Conservation (phyloP, 30 jellyfish, hydroid and myxozoan genomes). For the Phacellophora camtschatica region DNA sequence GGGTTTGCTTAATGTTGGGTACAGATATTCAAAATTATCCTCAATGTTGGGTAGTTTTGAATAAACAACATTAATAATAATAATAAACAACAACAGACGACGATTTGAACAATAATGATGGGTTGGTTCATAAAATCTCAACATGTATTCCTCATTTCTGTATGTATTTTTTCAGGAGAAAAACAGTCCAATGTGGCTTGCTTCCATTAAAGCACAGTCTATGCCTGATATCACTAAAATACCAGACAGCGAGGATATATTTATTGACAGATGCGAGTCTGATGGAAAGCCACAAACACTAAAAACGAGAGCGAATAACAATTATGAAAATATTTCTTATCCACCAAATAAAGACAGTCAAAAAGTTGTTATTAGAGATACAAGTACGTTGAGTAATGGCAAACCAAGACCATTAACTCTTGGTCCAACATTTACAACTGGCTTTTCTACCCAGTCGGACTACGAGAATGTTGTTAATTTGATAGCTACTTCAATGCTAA, state of each 20-base stretch:
- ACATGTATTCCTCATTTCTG: no score
- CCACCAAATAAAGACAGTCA: neutral
- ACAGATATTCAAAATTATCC: no score
- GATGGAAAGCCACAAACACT: neutral
- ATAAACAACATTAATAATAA: no score
- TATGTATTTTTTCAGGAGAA: no score
- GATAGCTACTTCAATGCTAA: conserved; percentile 23
- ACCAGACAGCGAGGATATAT: neutral
- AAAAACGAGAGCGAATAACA: neutral
- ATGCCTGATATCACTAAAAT: conserved; percentile 33
- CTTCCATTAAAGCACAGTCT: conserved; percentile 13
- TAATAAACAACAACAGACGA: no score
- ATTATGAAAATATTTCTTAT: neutral
- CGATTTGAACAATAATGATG: no score
- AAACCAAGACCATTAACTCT: conserved; percentile 55
- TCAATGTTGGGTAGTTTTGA: no score
- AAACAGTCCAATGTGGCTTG: conserved; percentile 5
- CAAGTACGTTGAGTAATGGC: neutral
- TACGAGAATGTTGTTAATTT: conserved; percentile 51
- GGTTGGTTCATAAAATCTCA: no score
- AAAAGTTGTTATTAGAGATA: conserved; percentile 3
- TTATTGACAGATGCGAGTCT: neutral
- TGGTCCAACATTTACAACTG: conserved; percentile 42
- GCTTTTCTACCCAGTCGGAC: conserved; percentile 23
- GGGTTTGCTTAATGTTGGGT: no score